Evolutionary conservation across 64 coral and sea anemone genomes (phyloP).

Genomic region (Trachythela sp.): DNA sequence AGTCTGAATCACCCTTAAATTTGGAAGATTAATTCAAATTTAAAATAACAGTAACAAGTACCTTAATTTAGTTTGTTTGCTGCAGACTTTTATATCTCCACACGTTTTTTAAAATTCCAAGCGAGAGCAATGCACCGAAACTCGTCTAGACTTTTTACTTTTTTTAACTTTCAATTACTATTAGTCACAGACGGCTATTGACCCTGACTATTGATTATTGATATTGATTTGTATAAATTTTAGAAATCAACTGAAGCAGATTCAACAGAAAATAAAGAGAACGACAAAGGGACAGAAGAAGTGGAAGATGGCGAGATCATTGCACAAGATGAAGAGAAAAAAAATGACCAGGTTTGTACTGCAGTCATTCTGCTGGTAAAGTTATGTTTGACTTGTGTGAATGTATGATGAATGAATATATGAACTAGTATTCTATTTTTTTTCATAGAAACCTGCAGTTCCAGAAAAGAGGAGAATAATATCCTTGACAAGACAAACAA

Average conservation of each 20-base stretch:
- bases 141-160: no score
- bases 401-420: background rate
- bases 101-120: no score
- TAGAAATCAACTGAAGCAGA: background rate
- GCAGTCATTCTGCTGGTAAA: background rate
- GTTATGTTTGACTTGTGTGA: background rate
- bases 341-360: background rate
- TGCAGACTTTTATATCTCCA: no score
- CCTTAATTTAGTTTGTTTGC: no score
- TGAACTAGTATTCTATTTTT: background rate
- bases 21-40: no score
- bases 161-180: no score
- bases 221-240: background rate
- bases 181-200: no score
- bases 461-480: slow-evolving; percentile 11
- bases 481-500: background rate
- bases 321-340: background rate
- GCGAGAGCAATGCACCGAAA: no score
- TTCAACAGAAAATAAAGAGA: background rate
- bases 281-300: slow-evolving; percentile 11
- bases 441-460: background rate
- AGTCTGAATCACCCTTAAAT: background rate
- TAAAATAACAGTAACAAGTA: no score
- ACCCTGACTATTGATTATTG: background rate
- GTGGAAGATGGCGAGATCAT: slow-evolving; percentile 20